Evolutionary conservation across 2,888 invertebrate species (phyloP).

Genomic region (Anorthoa munda): DNA sequence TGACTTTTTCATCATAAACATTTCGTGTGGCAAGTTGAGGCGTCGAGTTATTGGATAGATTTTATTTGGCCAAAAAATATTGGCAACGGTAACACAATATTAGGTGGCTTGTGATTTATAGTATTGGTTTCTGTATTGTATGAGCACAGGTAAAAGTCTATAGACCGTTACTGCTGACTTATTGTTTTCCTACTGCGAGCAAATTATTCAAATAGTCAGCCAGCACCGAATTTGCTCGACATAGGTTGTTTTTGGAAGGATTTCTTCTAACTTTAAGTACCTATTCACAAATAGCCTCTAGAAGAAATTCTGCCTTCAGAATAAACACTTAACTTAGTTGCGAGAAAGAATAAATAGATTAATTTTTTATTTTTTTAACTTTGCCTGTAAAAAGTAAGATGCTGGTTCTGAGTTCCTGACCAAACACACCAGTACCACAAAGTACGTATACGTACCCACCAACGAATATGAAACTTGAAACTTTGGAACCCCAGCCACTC

Average conservation of each 20-base stretch:
- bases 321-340: not conserved
- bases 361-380: no score
- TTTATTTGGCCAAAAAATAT: slow-evolving; percentile 1
- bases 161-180: not conserved
- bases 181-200: no score
- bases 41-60: not conserved
- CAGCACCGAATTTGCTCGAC: not conserved
- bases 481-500: not conserved
- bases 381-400: not conserved
- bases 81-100: not conserved
- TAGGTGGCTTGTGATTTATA: slow-evolving; percentile 7
- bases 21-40: slow-evolving; percentile 21
- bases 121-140: not conserved
- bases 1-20: not conserved
- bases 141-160: no score
- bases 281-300: no score
- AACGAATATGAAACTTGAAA: not conserved
- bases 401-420: not conserved
- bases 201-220: no score
- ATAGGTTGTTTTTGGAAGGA: not conserved
- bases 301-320: not conserved
- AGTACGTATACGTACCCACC: no score
- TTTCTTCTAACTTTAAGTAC: not conserved
- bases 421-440: not conserved
- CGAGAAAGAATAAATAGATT: not conserved